A percentile compares a stretch with the other conserved stretches of the same genome.
phyloP scores from a whole-genome alignment of 2,797 vertebrate species.

The Emys orbicularis region DNA sequence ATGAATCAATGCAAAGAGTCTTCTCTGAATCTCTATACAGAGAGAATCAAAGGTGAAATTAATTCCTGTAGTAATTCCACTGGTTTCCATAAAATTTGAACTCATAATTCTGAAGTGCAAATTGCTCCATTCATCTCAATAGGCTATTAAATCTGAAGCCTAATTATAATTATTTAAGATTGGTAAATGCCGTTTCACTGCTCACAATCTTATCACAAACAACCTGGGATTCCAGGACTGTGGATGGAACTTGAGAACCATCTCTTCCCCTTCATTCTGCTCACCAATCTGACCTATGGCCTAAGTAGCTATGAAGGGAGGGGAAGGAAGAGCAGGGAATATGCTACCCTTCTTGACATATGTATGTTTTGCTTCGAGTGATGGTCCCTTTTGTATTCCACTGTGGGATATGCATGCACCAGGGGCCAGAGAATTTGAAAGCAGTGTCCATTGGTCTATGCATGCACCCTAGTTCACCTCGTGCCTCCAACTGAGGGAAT shows the following conservation, averaged over 20 bases:
- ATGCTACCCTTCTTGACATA: background rate
- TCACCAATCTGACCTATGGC: background rate
- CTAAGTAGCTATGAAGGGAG: background rate
- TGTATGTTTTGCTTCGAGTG: too few species aligned
- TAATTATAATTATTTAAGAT: background rate
- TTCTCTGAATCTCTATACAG: background rate
- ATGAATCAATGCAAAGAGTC: background rate
- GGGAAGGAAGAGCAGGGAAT: background rate
- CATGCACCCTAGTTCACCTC: too few species aligned
- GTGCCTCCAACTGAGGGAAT: too few species aligned
- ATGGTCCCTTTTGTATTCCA: background rate
- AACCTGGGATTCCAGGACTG: background rate
- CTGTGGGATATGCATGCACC: background rate
- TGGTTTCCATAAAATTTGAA: background rate
- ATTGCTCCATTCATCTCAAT: background rate
- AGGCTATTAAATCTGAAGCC: background rate
- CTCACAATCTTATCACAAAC: background rate
- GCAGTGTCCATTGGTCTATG: too few species aligned
- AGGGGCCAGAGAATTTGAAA: background rate
- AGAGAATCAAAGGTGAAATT: background rate
- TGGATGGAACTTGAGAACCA: background rate
- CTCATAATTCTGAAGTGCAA: background rate
- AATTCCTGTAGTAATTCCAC: background rate
- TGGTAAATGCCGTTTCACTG: background rate
- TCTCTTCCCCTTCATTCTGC: background rate